A percentile compares a stretch with the other conserved stretches of the same genome.
phyloP scores from a whole-genome alignment of 2,888 invertebrate species.

The Strigamia transsilvanica region DNA sequence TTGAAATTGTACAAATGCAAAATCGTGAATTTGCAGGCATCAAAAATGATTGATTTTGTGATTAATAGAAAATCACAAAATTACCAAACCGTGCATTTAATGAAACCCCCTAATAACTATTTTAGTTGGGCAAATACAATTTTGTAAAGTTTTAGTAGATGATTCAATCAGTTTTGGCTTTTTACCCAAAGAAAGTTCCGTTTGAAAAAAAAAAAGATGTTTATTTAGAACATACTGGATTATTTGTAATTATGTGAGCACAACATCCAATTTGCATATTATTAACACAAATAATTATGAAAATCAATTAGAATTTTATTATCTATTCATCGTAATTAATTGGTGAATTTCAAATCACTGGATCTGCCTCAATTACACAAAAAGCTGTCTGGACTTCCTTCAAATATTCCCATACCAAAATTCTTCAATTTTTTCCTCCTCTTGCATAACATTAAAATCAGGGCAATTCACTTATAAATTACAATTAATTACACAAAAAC shows the following conservation, averaged over 20 bases:
- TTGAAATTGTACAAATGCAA: too few relatives aligned
- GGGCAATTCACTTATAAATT: not conserved
- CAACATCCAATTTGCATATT: not conserved
- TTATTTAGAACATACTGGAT: not conserved
- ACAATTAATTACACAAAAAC: not conserved
- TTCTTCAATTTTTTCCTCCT: not conserved
- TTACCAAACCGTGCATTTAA: too few relatives aligned
- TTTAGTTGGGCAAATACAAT: too few relatives aligned
- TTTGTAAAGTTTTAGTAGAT: too few relatives aligned
- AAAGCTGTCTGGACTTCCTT: not conserved
- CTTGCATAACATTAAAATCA: not conserved
- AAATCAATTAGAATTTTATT: too few relatives aligned
- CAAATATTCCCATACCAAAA: conserved; percentile 3
- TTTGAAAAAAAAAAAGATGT: not conserved
- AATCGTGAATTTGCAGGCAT: too few relatives aligned
- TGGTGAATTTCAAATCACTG: not conserved
- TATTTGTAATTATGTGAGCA: not conserved
- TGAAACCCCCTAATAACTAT: too few relatives aligned
- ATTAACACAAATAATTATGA: too few relatives aligned
- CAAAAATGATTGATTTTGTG: too few relatives aligned
- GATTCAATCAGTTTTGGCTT: too few relatives aligned
- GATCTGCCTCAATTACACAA: not conserved
- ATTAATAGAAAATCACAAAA: too few relatives aligned
- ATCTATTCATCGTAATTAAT: not conserved
- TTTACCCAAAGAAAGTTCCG: too few relatives aligned